Evolutionary conservation across 2,797 vertebrate genomes (phyloP).

Genomic region (Siniperca scherzeri): DNA sequence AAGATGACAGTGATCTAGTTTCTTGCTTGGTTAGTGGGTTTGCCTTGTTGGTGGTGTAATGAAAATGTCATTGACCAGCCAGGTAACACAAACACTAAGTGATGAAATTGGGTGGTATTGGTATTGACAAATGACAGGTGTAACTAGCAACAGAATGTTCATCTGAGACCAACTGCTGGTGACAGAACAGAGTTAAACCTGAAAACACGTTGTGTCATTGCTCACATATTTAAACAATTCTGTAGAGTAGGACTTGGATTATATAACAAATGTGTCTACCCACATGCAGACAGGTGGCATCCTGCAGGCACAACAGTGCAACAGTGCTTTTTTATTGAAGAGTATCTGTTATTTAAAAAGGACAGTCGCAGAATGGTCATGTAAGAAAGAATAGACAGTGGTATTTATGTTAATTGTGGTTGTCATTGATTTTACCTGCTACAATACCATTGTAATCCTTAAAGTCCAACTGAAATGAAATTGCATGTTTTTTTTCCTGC

Average conservation of each 20-base stretch:
- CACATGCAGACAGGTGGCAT: slow-evolving; percentile 31
- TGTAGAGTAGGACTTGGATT: slow-evolving; percentile 18
- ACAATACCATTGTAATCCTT: too few relatives aligned
- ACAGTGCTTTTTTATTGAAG: neutral
- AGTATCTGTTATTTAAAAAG: neutral
- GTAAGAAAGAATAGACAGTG: neutral
- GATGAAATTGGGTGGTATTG: neutral
- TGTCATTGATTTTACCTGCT: neutral
- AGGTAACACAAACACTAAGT: neutral
- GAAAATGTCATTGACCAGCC: neutral
- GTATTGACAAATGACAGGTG: neutral
- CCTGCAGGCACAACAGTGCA: neutral
- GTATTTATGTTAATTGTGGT: neutral
- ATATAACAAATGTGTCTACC: slow-evolving; percentile 24
- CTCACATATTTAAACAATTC: slow-evolving; percentile 32
- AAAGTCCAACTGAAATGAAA: neutral
- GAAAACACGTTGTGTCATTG: neutral
- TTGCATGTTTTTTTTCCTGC: neutral
- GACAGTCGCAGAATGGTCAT: neutral
- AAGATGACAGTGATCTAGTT: neutral
- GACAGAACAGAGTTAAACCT: neutral
- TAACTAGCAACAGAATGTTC: slow-evolving; percentile 27
- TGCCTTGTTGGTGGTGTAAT: neutral
- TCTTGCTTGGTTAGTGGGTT: neutral
- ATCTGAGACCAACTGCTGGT: neutral